Evolutionary conservation across 2,113 vertebrate species (phyloP), one percentile per base, ranked within the genome.

Genomic region (Cyanoderma ruficeps): DNA sequence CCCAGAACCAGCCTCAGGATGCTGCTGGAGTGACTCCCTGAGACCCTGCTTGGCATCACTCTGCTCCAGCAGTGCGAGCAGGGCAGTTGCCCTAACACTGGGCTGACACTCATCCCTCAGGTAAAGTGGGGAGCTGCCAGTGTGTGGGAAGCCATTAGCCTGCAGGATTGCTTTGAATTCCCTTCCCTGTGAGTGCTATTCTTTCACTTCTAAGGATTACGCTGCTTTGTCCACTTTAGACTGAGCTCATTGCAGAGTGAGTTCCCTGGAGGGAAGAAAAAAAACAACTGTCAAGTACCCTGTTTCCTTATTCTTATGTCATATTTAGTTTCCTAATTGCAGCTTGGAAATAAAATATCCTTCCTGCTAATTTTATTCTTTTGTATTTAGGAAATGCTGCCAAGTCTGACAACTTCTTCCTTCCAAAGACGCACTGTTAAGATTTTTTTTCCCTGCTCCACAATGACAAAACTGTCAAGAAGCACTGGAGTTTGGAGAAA

Each of bases 311-410:
- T 69, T 83, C 71, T 87, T 81, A 64, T 47, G 78, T 92, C 90
- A 71, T 81, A 83, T 84, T 88, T 92, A 68, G 86, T 63, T 90
- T 94, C 80, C 61, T 89, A 70, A 83, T 95, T 94, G 83, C 53
- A 63, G 56, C 86, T 78, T 95, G 82, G 65, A 94, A 94, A 92
- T 80, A 78, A 96, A 95, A 87, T 94, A 92, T 41, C 65, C 81
- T 92, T 95, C 82, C 69, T 94, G 95, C 85, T 97, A 94, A 96
- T 96, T 94, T 95, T 90, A 71, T 87, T 79, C 80, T 87, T 96
- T 94, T 94, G 57, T 87, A 91, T 94, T 93, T 94, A 90, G 92
- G 92, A 93, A 92, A 78, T 7, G 27, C 71, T 94, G 93, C 89
- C 81, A 93, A 94, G 79, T 87, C 87, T 93, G 85, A 87, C 81